Evolutionary conservation across 1,140 invertebrate species (phyloP), one percentile per base, ranked within the genome.

Genomic region (Cyphomyrmex costatus): DNA sequence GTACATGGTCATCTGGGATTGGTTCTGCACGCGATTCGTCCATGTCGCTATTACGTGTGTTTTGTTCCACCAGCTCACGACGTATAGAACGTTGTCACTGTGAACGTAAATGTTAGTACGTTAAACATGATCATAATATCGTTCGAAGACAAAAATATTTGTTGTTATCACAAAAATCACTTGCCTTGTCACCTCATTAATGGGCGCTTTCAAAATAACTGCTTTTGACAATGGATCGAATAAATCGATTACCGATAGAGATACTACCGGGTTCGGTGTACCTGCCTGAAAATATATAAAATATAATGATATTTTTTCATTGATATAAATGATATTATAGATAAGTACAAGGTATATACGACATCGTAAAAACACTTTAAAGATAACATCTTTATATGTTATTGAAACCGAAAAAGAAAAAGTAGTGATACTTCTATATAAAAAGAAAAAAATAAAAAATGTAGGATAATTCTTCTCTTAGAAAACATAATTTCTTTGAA

Each of bases 11-110:
- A 96, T 87, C 2, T 95, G 89, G 8, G 95, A 95, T 3, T 96
- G 92, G 92, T 98, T 99, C 93, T 99, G 98, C n/a, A 97, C 95
- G 61, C 98, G 96, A 88, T 98, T 98, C 87, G 98, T 95, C 98
- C 98, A 99, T 5, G 97, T 96, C 0, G 97, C 96, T 0, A 96
- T 92, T 1, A 98, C 88, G 8, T 96, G 96, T 0, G 96, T 93
- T 19, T 96, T 95, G 30, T 96, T 96, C n/a, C 96, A 96, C 98
- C 98, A 99, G 8, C 95, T 95, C 0, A 98, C 97, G 71, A 96
- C 93, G 42, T 95, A 96, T 30, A 98, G 94, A 83, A 98, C 96
- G 82, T 97, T 94, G 58, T 97, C 96, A 1, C 96, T 97, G 91
- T 86, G 0, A 24, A 42, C 2, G 6, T 2, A 5, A 56, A 51